Conservation (phyloP, 92 coral and sea anemone genomes). For the Epizoanthus fatuus region DNA sequence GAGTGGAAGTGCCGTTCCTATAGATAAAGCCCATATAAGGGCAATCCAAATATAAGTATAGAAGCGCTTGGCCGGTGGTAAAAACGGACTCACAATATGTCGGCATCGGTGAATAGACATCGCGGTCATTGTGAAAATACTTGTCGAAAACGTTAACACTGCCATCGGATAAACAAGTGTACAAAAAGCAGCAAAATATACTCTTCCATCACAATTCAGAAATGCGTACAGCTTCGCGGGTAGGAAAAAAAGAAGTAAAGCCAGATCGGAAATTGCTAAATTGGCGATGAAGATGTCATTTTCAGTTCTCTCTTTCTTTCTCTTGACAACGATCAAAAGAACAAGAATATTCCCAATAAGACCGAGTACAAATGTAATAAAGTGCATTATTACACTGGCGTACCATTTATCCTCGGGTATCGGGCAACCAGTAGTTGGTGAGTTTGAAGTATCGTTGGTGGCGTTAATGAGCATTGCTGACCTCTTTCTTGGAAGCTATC, state of each 20-base stretch:
- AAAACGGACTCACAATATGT: constrained; percentile 79
- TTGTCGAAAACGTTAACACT: constrained; percentile 84
- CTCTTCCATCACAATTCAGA: constrained; percentile 62
- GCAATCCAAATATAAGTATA: constrained; percentile 63
- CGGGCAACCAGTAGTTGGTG: constrained; percentile 3
- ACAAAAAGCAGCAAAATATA: constrained; percentile 65
- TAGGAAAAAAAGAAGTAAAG: constrained; percentile 73
- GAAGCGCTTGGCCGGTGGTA: constrained; percentile 68
- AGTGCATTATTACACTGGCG: constrained; percentile 30
- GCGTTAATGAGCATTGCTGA: too few species aligned
- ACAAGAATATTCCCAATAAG: constrained; percentile 79
- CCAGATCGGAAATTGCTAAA: constrained; percentile 82
- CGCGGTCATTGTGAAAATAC: constrained; percentile 85
- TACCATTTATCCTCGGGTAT: constrained; percentile 23
- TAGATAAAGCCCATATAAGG: constrained; percentile 72
- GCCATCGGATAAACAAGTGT: constrained; percentile 74
- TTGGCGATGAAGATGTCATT: constrained; percentile 90
- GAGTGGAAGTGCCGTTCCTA: constrained; percentile 67
- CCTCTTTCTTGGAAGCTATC: too few species aligned
- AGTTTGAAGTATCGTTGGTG: neutral
- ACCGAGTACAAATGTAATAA: constrained; percentile 77
- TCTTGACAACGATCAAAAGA: constrained; percentile 64
- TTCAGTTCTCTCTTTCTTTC: constrained; percentile 76
- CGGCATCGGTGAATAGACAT: constrained; percentile 91
- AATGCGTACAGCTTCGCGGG: constrained; percentile 66